Evolutionary conservation across 1,140 invertebrate species (phyloP), one percentile per base, ranked within the genome.

Genomic region (Drosophila biarmipes): DNA sequence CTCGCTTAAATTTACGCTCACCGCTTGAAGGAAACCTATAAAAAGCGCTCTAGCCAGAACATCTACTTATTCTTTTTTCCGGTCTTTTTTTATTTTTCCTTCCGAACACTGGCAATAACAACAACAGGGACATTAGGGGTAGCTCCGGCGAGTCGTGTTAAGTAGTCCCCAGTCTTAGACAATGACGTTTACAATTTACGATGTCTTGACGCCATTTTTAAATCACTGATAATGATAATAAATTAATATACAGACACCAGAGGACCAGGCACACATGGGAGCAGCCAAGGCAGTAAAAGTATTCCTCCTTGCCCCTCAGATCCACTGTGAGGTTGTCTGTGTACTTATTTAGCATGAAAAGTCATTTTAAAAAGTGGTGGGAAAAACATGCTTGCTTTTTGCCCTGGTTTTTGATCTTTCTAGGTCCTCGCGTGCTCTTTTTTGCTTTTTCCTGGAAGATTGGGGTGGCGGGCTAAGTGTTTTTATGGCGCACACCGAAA

Each of bases 141-240:
- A 34, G 34, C 38, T 53, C 43, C 34, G 43, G 51, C 67, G 34
- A 46, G 37, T 49, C 71, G 69, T 81, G 79, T 87, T 87, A 87
- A 87, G 78, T 79, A 78, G 74, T 82, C 78, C 84, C 79, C 79
- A 59, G 68, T 67, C 73, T 69, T 75, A 63, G 63, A 75, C 78
- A 78, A 68, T 68, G 58, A 62, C 79, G 68, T 82, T 87, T 87
- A 90, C 81, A 84, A 89, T 90, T 89, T 89, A 89, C 80, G 80
- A 89, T 73, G 82, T 79, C 80, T 74, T 78, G 80, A 90, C 80
- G 85, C 85, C 84, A 85, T 89, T 89, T 87, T 89, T 84, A 89
- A 89, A 89, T 89, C 84, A 89, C 84, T 90, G 84, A 89, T 89
- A 89, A 89, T 90, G 84, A 90, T 89, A 90, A 89, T 89, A 89